Conservation (phyloP, 2,888 invertebrate genomes). For the Orthosia incerta region DNA sequence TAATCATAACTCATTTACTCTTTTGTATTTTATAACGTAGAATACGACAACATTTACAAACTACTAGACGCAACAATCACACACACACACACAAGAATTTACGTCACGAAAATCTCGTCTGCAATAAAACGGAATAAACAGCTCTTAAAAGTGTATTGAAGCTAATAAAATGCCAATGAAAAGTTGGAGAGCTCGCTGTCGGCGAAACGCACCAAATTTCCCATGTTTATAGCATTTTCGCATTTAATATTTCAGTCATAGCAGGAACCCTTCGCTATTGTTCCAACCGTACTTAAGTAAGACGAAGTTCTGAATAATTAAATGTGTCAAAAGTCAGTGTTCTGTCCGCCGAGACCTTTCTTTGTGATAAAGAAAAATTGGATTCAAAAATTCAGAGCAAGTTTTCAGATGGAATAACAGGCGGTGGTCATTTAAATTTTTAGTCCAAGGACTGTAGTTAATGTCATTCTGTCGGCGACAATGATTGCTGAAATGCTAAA, state of each 20-base stretch:
- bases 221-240: constrained; percentile 62
- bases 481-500: too few species aligned
- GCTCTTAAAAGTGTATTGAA: constrained; percentile 61
- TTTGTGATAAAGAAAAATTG: constrained; percentile 31
- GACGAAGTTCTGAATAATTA: constrained; percentile 65
- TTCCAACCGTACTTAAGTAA: constrained; percentile 61
- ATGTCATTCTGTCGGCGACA: too few species aligned
- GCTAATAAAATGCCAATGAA: constrained; percentile 65
- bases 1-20: neutral
- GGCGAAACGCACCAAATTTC: constrained; percentile 55
- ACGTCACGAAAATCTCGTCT: constrained; percentile 43
- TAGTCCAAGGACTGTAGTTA: too few species aligned
- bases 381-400: constrained; percentile 19
- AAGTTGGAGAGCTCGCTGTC: constrained; percentile 52
- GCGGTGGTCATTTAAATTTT: neutral
- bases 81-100: constrained; percentile 10
- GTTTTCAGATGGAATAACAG: neutral
- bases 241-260: constrained; percentile 64
- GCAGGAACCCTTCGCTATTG: constrained; percentile 60
- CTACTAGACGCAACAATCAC: constrained; percentile 12
- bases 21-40: neutral
- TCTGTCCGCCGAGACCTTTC: constrained; percentile 36
- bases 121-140: constrained; percentile 63
- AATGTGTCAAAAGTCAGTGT: constrained; percentile 59
- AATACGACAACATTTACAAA: constrained; percentile 1